These are phyloP conservation scores for Delphinapterus leucas DNA, from an alignment of 2,113 vertebrate species.

Conservation along the genomic window DNA sequence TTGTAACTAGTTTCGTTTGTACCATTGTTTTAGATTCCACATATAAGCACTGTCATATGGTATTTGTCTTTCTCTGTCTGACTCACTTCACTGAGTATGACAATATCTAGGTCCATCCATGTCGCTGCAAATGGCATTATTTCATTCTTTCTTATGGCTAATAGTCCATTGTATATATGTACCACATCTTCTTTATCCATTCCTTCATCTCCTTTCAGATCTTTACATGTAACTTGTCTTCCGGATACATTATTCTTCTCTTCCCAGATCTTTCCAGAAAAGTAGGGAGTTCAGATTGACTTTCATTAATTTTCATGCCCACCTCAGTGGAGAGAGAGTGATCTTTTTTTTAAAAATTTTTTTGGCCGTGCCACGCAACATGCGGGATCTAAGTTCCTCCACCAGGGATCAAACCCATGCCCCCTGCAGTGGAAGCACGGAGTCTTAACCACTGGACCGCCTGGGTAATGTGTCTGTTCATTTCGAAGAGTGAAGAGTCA, in stretches of 20 bases:
- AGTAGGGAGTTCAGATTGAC: no score
- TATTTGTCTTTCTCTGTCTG: not conserved
- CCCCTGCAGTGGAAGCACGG: no score
- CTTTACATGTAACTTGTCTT: not conserved
- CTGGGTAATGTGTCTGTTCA: not conserved
- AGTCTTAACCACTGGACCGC: no score
- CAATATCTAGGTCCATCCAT: not conserved
- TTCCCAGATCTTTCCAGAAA: not conserved
- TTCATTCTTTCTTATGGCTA: not conserved
- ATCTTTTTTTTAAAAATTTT: not conserved
- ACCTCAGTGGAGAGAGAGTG: not conserved
- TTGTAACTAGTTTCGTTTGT: not conserved
- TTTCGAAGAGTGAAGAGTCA: fast-evolving
- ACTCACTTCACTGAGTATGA: not conserved
- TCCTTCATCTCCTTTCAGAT: not conserved
- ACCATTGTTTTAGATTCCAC: not conserved
- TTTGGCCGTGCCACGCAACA: no score
- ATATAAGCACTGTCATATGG: not conserved
- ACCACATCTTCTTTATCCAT: not conserved
- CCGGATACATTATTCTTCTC: not conserved
- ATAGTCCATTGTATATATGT: not conserved
- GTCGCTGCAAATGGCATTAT: not conserved
- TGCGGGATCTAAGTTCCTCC: no score
- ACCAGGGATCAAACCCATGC: no score
- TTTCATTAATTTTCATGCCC: not conserved